These are phyloP conservation scores for Caerostris darwini DNA, from an alignment of 1,140 invertebrate species.

Conservation along the genomic window DNA sequence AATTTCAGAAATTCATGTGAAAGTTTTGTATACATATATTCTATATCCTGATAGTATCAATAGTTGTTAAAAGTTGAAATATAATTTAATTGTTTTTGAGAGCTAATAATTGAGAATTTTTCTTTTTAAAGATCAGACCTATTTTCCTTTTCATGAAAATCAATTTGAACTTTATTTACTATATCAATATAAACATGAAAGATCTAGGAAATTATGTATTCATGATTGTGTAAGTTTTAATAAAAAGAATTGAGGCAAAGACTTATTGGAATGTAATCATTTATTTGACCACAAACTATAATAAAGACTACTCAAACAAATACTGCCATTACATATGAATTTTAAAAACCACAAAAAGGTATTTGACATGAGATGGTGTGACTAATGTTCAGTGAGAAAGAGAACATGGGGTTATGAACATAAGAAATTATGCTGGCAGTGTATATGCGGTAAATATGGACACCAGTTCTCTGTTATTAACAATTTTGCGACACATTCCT, in stretches of 20 bases:
- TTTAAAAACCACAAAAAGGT: constrained; percentile 76
- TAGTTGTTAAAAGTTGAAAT: too few species aligned
- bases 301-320: constrained; percentile 72
- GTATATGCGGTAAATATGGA: constrained; percentile 76
- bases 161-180: too few species aligned
- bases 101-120: too few species aligned
- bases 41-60: too few species aligned
- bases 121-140: too few species aligned
- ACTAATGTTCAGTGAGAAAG: constrained; percentile 67
- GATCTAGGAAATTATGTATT: too few species aligned
- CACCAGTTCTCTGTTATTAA: constrained; percentile 43
- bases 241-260: background rate
- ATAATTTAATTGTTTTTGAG: too few species aligned
- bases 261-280: constrained; percentile 73
- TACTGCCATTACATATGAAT: constrained; percentile 75
- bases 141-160: too few species aligned
- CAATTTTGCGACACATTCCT: constrained; percentile 73
- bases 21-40: too few species aligned
- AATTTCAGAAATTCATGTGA: too few species aligned
- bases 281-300: constrained; percentile 77
- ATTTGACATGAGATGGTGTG: constrained; percentile 76
- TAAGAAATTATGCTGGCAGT: constrained; percentile 74
- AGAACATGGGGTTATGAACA: constrained; percentile 68
- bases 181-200: too few species aligned
- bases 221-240: too few species aligned